A percentile compares a stretch with the other conserved stretches of the same genome.
Conservation (phyloP, 2,797 vertebrate species). For the Enteromius anoplus region DNA sequence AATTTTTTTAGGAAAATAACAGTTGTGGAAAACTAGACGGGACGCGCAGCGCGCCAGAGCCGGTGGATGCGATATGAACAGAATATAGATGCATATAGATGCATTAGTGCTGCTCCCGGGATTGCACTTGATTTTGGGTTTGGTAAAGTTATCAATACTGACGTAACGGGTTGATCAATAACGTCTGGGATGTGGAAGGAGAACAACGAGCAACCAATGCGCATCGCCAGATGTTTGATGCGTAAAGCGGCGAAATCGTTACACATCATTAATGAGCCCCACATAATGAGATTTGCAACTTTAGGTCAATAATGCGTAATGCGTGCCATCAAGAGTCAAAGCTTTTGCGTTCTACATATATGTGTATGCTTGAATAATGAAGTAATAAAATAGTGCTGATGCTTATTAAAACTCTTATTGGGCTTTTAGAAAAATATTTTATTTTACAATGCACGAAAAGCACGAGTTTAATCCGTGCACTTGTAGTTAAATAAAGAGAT, state of each 20-base stretch:
- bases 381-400: background rate
- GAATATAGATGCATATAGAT: slow-evolving; percentile 67
- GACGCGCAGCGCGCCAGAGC: slow-evolving; percentile 54
- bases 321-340: background rate
- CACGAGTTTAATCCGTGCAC: background rate
- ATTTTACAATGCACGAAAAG: background rate
- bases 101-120: slow-evolving; percentile 70
- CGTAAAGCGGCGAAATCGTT: slow-evolving; percentile 31
- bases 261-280: slow-evolving; percentile 37
- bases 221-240: slow-evolving; percentile 41
- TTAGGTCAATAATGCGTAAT: slow-evolving; percentile 22
- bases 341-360: background rate
- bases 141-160: slow-evolving; percentile 90
- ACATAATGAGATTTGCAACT: slow-evolving; percentile 27
- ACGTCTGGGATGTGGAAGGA: slow-evolving; percentile 75
- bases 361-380: background rate
- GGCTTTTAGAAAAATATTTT: background rate
- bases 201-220: slow-evolving; percentile 57
- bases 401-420: background rate
- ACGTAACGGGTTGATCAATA: slow-evolving; percentile 87
- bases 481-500: background rate
- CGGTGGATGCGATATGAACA: slow-evolving; percentile 26
- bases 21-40: slow-evolving; percentile 63
- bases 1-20: slow-evolving; percentile 61
- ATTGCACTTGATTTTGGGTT: slow-evolving; percentile 82